These are phyloP conservation scores for Zeus faber DNA, from an alignment of 2,113 vertebrate genomes.

Conservation along the genomic window DNA sequence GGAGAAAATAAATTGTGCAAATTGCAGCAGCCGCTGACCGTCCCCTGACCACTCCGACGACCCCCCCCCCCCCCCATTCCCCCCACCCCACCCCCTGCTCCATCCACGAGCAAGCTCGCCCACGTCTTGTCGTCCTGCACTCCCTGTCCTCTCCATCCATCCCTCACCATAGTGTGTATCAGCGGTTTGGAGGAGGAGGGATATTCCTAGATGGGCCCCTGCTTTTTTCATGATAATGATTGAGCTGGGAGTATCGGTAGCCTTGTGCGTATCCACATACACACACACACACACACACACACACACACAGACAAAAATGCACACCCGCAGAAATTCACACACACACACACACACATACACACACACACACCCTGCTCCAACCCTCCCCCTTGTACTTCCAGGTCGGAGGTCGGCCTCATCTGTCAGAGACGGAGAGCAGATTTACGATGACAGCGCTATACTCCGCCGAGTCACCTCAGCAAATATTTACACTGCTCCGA, in stretches of 20 bases:
- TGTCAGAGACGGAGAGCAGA: constrained; percentile 63
- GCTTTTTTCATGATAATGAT: too few species aligned
- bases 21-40: constrained; percentile 64
- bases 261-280: constrained; percentile 10
- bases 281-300: constrained; percentile 1
- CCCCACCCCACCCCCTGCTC: not conserved
- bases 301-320: not conserved
- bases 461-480: constrained; percentile 60
- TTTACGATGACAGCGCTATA: constrained; percentile 63
- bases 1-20: constrained; percentile 76
- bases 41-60: constrained; percentile 65
- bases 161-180: too few species aligned
- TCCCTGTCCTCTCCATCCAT: too few species aligned
- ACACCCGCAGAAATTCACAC: constrained; percentile 22
- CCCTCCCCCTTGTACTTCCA: constrained; percentile 56
- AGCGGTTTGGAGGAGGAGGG: too few species aligned
- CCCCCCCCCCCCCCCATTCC: constrained; percentile 25
- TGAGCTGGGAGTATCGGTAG: constrained; percentile 33
- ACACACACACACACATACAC: constrained; percentile 7
- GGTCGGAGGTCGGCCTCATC: constrained; percentile 64
- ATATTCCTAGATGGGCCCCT: too few species aligned
- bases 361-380: constrained; percentile 39
- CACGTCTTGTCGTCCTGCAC: too few species aligned
- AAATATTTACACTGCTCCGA: constrained; percentile 71
- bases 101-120: not conserved